phyloP scores from a whole-genome alignment of 2,888 invertebrate species.

The Odiellus spinosus region DNA sequence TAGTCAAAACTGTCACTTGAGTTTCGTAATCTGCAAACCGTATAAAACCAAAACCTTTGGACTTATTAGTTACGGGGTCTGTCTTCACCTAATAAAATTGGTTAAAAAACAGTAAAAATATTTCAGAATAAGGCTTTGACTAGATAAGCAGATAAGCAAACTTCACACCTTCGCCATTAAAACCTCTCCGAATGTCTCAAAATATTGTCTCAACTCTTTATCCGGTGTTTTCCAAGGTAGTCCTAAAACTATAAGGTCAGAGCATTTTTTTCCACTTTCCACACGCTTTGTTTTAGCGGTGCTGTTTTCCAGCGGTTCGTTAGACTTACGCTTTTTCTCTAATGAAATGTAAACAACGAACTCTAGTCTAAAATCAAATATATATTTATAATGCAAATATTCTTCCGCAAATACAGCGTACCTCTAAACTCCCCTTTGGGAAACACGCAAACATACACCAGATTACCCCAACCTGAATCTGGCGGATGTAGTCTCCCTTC shows the following conservation, averaged over 20 bases:
- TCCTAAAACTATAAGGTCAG: constrained; percentile 93
- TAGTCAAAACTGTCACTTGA: constrained; percentile 83
- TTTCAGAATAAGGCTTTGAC: neutral
- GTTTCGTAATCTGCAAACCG: constrained; percentile 88
- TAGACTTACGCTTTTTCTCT: constrained; percentile 92
- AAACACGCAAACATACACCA: constrained; percentile 48
- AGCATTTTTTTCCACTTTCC: constrained; percentile 77
- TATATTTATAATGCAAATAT: too few relatives aligned
- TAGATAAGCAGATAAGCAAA: neutral
- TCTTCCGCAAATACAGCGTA: too few relatives aligned
- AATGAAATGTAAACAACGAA: constrained; percentile 24
- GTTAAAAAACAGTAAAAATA: constrained; percentile 1
- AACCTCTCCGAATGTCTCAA: constrained; percentile 93
- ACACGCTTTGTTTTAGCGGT: constrained; percentile 80
- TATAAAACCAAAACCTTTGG: constrained; percentile 98
- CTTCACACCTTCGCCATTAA: constrained; percentile 76
- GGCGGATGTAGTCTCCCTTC: constrained; percentile 87
- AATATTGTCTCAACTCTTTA: constrained; percentile 85
- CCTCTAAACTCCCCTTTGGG: constrained; percentile 34
- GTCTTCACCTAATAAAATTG: constrained; percentile 54
- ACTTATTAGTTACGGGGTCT: constrained; percentile 79
- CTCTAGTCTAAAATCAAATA: too few relatives aligned
- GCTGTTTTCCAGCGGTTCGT: constrained; percentile 71
- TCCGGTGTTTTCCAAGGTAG: constrained; percentile 96
- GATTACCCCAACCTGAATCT: constrained; percentile 67